These are phyloP conservation scores for Akabosia matsudoensis DNA, from an alignment of 1,140 invertebrate species.

Conservation along the genomic window DNA sequence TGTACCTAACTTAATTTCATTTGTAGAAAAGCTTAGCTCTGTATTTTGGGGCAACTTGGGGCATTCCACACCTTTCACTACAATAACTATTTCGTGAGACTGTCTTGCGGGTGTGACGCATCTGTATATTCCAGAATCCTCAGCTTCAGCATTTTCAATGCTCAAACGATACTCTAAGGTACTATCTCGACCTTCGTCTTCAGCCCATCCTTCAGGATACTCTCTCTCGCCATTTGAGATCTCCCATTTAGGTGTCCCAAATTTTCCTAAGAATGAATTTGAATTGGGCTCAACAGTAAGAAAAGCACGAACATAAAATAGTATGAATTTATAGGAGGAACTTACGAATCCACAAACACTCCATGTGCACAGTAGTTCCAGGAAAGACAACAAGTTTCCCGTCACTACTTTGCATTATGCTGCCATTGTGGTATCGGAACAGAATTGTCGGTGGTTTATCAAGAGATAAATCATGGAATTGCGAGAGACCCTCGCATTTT, in stretches of 20 bases:
- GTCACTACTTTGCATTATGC: slow-evolving; percentile 80
- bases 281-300: too few species aligned
- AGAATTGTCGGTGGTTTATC: slow-evolving; percentile 80
- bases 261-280: too few species aligned
- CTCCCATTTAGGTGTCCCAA: slow-evolving; percentile 20
- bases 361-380: slow-evolving; percentile 77
- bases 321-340: slow-evolving; percentile 59
- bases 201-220: slow-evolving; percentile 80
- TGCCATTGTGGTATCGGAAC: slow-evolving; percentile 72
- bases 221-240: slow-evolving; percentile 54
- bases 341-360: slow-evolving; percentile 79
- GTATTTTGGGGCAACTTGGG: slow-evolving; percentile 64
- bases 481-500: slow-evolving; percentile 73
- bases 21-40: slow-evolving; percentile 67
- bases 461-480: slow-evolving; percentile 80
- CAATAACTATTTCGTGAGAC: slow-evolving; percentile 72
- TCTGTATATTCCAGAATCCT: slow-evolving; percentile 75
- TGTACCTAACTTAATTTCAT: slow-evolving; percentile 69
- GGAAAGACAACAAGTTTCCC: slow-evolving; percentile 79
- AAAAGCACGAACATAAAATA: too few species aligned
- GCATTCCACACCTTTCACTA: slow-evolving; percentile 67
- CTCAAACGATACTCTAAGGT: slow-evolving; percentile 75
- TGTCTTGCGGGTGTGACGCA: slow-evolving; percentile 77
- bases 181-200: slow-evolving; percentile 67
- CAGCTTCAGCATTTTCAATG: slow-evolving; percentile 70